These are phyloP conservation scores for Mechanitis mazaeus DNA, from an alignment of 2,888 invertebrate species.

Conservation along the genomic window DNA sequence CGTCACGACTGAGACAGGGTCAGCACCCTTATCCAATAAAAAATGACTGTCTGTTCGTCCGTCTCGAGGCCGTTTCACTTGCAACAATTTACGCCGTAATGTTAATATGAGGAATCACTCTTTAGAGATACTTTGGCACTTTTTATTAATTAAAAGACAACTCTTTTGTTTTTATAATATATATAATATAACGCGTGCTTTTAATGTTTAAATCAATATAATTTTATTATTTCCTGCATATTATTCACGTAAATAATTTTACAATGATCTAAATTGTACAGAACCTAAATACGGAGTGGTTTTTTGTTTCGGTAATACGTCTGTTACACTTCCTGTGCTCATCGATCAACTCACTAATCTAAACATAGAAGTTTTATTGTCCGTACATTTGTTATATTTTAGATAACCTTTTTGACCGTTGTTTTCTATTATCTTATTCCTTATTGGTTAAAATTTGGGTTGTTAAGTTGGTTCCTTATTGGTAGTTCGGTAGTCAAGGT, in stretches of 20 bases:
- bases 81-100: constrained; percentile 40
- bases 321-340: constrained; percentile 58
- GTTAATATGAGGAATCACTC: constrained; percentile 40
- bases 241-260: too few species aligned
- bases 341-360: constrained; percentile 48
- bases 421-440: background rate
- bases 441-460: background rate
- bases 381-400: constrained; percentile 19
- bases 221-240: too few species aligned
- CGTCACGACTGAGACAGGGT: constrained; percentile 35
- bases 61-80: constrained; percentile 59
- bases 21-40: constrained; percentile 44
- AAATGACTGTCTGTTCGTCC: constrained; percentile 31
- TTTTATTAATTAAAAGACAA: background rate
- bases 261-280: background rate
- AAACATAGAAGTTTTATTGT: constrained; percentile 29
- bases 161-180: background rate
- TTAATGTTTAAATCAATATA: background rate
- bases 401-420: constrained; percentile 8
- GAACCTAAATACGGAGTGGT: background rate
- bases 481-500: background rate
- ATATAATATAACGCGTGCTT: background rate
- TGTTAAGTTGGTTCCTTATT: too few species aligned
- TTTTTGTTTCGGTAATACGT: constrained; percentile 46
- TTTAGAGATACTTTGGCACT: constrained; percentile 26